Base-by-base conservation (phyloP, 2,797 vertebrate genomes). In the Hipposideros larvatus region DNA sequence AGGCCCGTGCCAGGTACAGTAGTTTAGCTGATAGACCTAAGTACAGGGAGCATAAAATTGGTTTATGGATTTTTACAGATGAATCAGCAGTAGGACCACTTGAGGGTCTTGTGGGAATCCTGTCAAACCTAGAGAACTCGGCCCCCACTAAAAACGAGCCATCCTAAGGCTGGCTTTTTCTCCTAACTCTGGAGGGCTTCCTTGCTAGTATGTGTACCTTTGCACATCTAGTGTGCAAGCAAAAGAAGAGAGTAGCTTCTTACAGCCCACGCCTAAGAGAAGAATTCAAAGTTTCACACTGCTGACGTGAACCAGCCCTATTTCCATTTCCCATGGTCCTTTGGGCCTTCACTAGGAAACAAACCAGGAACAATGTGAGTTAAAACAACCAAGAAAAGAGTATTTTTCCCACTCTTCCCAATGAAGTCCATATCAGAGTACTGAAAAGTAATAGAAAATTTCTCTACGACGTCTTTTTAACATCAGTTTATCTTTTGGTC, bases 1-100 rank as follows among this genome's bases (percentile, higher is more conserved):
- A 98, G 99, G 99, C 22, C 99, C 99, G 0, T 99, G 99, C 97
- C 99, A 99, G 99, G 99, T 99, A 99, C 79, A 97, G 41, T 43
- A 28, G 46, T 61, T 31, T 55, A 46, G 31, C 71, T 84, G 34
- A 51, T 22, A 78, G 55, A 53, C 18, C 57, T 15, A 28, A 59
- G n/a, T 24, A 11, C 4, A 4, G 41, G 9, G 26, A 70, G 11
- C 34, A 4, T 18, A 43, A 51, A 24, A 66, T 26, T 18, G 31
- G 14, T 43, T 66, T 24, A 24, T 73, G 77, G 51, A 43, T 57
- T 55, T 89, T n/a, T 19, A 61, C 31, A 63, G 31, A 14, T 31
- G 11, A 79, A 55, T 80, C 61, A 46, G 48, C 87, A 48, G 24
- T 68, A 28, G 80, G 66, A 63, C 37, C 65, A 22, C 43, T n/a